Conservation (phyloP, 2,888 invertebrate genomes). For the Empis stercorea region DNA sequence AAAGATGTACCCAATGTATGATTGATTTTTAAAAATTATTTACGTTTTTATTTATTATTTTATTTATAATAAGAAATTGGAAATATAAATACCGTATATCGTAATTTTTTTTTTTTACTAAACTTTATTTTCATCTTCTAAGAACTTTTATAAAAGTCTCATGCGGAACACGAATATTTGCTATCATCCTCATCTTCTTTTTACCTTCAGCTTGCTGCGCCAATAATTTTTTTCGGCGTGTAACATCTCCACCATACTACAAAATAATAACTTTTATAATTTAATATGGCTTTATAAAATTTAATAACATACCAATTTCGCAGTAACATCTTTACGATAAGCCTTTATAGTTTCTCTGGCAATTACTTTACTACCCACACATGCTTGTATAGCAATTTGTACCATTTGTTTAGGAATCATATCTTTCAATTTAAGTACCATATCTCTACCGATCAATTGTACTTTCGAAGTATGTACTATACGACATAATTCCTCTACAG, state of each 20-base stretch:
- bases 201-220: conserved; percentile 88
- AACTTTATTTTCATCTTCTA: conserved; percentile 43
- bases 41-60: too few relatives aligned
- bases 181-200: conserved; percentile 81
- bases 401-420: conserved; percentile 83
- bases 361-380: conserved; percentile 61
- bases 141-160: conserved; percentile 89
- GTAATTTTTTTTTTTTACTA: too few relatives aligned
- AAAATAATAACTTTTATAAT: conserved; percentile 10
- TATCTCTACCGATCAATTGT: conserved; percentile 46
- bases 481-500: conserved; percentile 71
- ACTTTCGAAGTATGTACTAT: conserved; percentile 66
- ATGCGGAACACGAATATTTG: conserved; percentile 81
- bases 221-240: conserved; percentile 77
- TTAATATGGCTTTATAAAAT: background rate
- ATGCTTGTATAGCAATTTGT: conserved; percentile 77
- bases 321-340: conserved; percentile 83
- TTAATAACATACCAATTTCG: conserved; percentile 62
- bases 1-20: too few relatives aligned
- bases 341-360: conserved; percentile 79
- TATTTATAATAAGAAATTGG: too few relatives aligned
- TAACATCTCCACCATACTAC: conserved; percentile 86
- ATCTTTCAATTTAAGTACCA: conserved; percentile 65
- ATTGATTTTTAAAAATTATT: too few relatives aligned
- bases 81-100: too few relatives aligned